Conservation (phyloP, 2,113 vertebrate genomes). For the Nerophis ophidion region DNA sequence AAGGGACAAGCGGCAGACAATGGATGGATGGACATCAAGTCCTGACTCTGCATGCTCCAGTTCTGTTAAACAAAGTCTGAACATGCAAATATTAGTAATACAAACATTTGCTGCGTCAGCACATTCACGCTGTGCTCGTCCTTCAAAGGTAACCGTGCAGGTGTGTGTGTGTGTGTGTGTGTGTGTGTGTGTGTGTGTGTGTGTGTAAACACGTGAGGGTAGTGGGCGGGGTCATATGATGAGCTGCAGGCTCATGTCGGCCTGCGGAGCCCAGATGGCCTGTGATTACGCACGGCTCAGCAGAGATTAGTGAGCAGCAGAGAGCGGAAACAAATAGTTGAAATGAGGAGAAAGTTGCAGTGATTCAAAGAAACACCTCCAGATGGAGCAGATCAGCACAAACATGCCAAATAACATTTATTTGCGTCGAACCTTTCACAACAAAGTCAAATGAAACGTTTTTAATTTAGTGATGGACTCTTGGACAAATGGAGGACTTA, state of each 20-base stretch:
- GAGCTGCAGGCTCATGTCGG: constrained; percentile 60
- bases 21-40: no score
- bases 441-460: not conserved
- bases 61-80: no score
- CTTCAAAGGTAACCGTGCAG: constrained; percentile 28
- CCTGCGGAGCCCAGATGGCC: constrained; percentile 72
- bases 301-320: constrained; percentile 60
- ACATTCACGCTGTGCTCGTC: no score
- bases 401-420: no score
- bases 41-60: no score
- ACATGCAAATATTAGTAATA: no score
- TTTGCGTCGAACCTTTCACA: no score
- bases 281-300: constrained; percentile 68
- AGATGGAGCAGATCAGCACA: constrained; percentile 8
- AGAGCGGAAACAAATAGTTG: constrained; percentile 42
- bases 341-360: constrained; percentile 30
- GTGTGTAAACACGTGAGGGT: constrained; percentile 2
- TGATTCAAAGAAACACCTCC: constrained; percentile 10
- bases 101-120: no score
- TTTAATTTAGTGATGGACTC: no score
- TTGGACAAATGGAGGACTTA: no score
- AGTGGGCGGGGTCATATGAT: constrained; percentile 56
- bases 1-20: no score
- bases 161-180: constrained; percentile 30
- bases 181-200: not conserved